phyloP scores from a whole-genome alignment of 1,140 invertebrate species.

The Leptonema lineaticorne region DNA sequence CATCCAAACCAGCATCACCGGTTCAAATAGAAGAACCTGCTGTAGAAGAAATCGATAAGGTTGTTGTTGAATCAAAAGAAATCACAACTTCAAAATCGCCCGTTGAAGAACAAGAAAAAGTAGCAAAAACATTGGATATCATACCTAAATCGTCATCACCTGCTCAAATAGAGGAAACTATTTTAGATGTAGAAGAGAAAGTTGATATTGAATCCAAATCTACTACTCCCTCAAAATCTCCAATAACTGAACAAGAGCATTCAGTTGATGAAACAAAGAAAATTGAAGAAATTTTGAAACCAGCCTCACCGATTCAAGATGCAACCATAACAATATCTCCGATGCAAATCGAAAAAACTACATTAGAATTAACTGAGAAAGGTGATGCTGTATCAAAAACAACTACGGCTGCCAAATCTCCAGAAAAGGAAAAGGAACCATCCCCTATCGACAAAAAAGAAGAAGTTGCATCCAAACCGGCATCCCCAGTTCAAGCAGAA shows the following conservation, averaged over 20 bases:
- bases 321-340: too few relatives aligned
- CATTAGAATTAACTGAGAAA: background rate
- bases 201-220: background rate
- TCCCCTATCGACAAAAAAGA: too few relatives aligned
- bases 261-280: too few relatives aligned
- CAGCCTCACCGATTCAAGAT: background rate
- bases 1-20: background rate
- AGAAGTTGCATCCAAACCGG: too few relatives aligned
- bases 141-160: background rate
- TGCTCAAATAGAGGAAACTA: background rate
- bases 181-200: background rate
- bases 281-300: background rate
- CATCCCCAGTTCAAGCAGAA: background rate
- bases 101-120: too few relatives aligned
- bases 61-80: background rate
- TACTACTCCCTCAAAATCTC: background rate
- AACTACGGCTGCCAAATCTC: background rate
- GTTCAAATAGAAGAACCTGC: background rate
- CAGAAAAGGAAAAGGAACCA: background rate
- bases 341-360: background rate
- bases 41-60: background rate
- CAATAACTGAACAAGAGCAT: too few relatives aligned
- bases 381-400: too few relatives aligned
- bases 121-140: too few relatives aligned
- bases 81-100: background rate